phyloP scores from a whole-genome alignment of 2,888 invertebrate genomes.

The Tineola bisselliella region DNA sequence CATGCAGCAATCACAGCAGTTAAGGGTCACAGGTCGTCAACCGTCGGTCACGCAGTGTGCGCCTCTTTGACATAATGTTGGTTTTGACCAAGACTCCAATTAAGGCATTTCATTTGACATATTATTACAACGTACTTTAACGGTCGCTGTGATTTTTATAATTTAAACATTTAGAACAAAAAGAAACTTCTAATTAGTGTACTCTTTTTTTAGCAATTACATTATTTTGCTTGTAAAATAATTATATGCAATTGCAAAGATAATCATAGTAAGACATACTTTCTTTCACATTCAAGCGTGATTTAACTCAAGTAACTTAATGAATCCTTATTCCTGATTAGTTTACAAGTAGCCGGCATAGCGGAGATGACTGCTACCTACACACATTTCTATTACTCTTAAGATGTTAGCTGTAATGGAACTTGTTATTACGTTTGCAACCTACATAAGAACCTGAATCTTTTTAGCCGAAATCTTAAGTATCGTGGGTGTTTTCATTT shows the following conservation, averaged over 20 bases:
- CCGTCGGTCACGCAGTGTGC: slow-evolving; percentile 21
- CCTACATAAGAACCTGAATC: too few relatives aligned
- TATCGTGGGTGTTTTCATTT: slow-evolving; percentile 12
- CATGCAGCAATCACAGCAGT: slow-evolving; percentile 15
- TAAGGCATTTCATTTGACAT: slow-evolving; percentile 9
- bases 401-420: too few relatives aligned
- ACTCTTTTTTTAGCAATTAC: slow-evolving; percentile 12
- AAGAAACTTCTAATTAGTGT: slow-evolving; percentile 11
- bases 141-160: slow-evolving; percentile 21
- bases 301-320: too few relatives aligned
- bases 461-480: neutral
- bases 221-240: too few relatives aligned
- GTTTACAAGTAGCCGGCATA: too few relatives aligned
- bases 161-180: neutral
- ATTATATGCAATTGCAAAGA: too few relatives aligned
- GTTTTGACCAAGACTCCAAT: neutral
- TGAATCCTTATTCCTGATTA: too few relatives aligned
- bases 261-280: too few relatives aligned
- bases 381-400: too few relatives aligned
- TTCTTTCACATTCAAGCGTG: too few relatives aligned
- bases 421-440: too few relatives aligned
- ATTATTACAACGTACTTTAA: slow-evolving; percentile 18
- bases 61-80: slow-evolving; percentile 15
- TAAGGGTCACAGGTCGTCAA: slow-evolving; percentile 22
- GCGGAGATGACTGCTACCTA: too few relatives aligned